A percentile compares a stretch with the other conserved stretches of the same genome.
Conservation (phyloP, 1,140 invertebrate genomes). For the Drosophila carrolli region DNA sequence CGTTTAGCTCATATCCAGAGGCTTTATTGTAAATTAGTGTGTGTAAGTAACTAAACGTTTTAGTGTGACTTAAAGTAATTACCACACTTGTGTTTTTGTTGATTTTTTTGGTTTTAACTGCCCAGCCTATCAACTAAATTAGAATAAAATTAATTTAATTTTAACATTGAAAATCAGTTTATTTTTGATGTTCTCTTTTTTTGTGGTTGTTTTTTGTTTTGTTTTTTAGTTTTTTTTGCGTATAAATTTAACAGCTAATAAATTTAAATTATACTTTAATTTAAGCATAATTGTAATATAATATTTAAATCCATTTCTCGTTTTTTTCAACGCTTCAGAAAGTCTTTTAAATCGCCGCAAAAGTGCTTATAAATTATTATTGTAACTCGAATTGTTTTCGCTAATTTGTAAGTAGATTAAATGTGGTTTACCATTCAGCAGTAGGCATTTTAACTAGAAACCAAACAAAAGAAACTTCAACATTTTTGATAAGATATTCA, state of each 20-base stretch:
- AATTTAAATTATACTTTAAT: slow-evolving; percentile 81
- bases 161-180: slow-evolving; percentile 83
- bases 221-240: slow-evolving; percentile 62
- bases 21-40: slow-evolving; percentile 24
- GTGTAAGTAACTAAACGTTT: slow-evolving; percentile 47
- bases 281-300: slow-evolving; percentile 75
- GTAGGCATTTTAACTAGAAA: slow-evolving; percentile 62
- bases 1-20: slow-evolving; percentile 28
- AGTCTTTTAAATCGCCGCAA: slow-evolving; percentile 82
- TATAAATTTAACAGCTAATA: slow-evolving; percentile 83
- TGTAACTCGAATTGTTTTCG: slow-evolving; percentile 62
- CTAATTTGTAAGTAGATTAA: slow-evolving; percentile 60
- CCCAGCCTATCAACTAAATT: slow-evolving; percentile 73
- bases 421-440: slow-evolving; percentile 34
- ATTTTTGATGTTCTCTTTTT: slow-evolving; percentile 70
- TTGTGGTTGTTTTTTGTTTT: slow-evolving; percentile 57
- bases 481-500: slow-evolving; percentile 30
- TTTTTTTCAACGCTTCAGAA: slow-evolving; percentile 58
- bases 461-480: slow-evolving; percentile 48
- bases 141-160: slow-evolving; percentile 72
- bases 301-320: slow-evolving; percentile 69
- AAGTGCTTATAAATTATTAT: slow-evolving; percentile 77
- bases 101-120: slow-evolving; percentile 64
- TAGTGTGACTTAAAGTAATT: slow-evolving; percentile 54
- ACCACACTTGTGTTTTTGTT: slow-evolving; percentile 37